Evolutionary conservation across 2,113 vertebrate species (phyloP), one percentile per base, ranked within the genome.

Genomic region (Scatophagus argus): DNA sequence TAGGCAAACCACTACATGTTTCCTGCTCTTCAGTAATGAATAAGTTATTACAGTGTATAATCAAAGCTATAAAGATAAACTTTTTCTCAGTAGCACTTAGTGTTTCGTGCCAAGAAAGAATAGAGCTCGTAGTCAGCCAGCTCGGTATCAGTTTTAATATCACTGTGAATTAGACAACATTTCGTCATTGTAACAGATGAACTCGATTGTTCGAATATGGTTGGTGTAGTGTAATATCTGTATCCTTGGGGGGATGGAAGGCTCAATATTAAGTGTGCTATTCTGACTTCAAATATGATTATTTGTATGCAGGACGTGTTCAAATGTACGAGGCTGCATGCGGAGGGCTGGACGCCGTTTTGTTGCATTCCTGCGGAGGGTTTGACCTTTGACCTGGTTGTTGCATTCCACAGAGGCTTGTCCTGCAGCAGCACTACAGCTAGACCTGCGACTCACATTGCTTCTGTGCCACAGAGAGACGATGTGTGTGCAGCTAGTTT

Each of bases 351-450:
- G 86, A 62, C 75, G 62, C 82, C 84, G 91, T 89, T 91, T 90
- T 88, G 88, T 93, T 94, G 91, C 93, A 93, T 94, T 94, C 91
- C 93, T 94, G 94, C 91, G 91, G 92, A 93, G 89, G 77, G 88
- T 89, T 92, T 93, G 95, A 95, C 94, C 95, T 94, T 94, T 96
- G 94, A 95, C 95, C 95, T 91, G 93, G 87, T 91, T 92, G 93
- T 95, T 94, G 94, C 92, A 90, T 93, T 93, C 93, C 94, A 81
- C 77, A 92, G 84, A 93, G 93, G 90, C 88, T 93, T 83, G 85
- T 94, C 92, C 92, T 91, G 93, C 94, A 91, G 92, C 64, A 89
- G 86, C 83, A 88, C 82, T 83, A 82, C 85, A 83, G 80, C 80
- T 82, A 81, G 84, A 86, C 79, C 74, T 73, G 78, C 75, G n/a